Conservation (phyloP, 2,797 vertebrate genomes). For the Eutrigla gurnardus region DNA sequence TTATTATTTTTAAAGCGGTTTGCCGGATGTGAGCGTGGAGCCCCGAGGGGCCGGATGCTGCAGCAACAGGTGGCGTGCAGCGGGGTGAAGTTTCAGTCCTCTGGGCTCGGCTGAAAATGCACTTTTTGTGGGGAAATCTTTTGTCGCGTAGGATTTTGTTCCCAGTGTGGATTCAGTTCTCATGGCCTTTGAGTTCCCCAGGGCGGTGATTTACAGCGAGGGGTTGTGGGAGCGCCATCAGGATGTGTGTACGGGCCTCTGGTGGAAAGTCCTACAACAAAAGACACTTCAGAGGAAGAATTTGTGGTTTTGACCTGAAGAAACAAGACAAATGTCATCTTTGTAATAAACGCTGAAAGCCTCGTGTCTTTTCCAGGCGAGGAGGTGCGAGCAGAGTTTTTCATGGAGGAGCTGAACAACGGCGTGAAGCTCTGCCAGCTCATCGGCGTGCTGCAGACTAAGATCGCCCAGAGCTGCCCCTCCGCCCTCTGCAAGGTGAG, state of each 20-base stretch:
- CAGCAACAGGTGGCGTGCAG: constrained; percentile 43
- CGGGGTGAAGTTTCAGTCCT: constrained; percentile 49
- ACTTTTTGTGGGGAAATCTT: constrained; percentile 46
- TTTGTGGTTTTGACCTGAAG: background rate
- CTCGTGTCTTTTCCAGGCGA: constrained; percentile 76
- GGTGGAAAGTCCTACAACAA: constrained; percentile 8
- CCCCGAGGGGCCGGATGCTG: constrained; percentile 1
- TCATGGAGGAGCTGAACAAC: constrained; percentile 95
- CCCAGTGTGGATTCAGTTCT: constrained; percentile 21
- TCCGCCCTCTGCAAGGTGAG: constrained; percentile 87
- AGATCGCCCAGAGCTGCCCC: constrained; percentile 84
- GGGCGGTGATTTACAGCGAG: constrained; percentile 44
- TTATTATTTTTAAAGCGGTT: background rate
- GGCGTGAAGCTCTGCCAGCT: constrained; percentile 93
- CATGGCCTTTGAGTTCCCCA: constrained; percentile 24
- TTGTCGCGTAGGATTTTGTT: constrained; percentile 52
- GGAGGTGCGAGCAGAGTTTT: constrained; percentile 88
- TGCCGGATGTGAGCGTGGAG: background rate
- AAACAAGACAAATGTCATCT: background rate
- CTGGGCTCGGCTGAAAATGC: constrained; percentile 22
- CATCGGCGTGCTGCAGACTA: constrained; percentile 88
- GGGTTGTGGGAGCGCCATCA: constrained; percentile 35
- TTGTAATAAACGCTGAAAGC: background rate
- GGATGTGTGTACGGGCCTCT: background rate
- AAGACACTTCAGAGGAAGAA: background rate